Percentiles rank a stretch among this genome's conserved stretches.
Evolutionary conservation across 2,888 invertebrate species (phyloP).

Genomic region (Eilema griseolum): DNA sequence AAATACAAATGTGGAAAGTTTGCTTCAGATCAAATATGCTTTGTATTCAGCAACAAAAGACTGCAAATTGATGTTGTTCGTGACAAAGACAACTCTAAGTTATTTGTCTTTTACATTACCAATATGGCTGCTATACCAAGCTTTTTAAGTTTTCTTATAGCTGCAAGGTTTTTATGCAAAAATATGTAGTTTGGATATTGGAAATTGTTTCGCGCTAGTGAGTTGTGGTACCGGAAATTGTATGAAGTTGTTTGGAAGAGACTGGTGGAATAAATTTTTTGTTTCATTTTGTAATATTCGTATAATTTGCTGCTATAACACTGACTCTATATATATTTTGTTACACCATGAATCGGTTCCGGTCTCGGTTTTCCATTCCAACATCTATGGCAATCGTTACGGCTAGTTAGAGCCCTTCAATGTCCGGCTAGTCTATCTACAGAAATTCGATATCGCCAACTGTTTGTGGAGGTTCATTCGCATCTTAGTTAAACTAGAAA

Average conservation of each 20-base stretch:
- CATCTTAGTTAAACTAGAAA: too few species aligned
- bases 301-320: too few species aligned
- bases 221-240: slow-evolving; percentile 5
- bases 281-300: too few species aligned
- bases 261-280: neutral
- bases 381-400: too few species aligned
- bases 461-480: too few species aligned
- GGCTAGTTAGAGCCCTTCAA: too few species aligned
- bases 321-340: too few species aligned
- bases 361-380: too few species aligned
- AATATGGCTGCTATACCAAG: slow-evolving; percentile 40
- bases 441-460: too few species aligned
- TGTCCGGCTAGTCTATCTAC: too few species aligned
- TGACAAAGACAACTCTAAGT: slow-evolving; percentile 51
- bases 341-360: too few species aligned
- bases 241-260: neutral
- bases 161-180: slow-evolving; percentile 25
- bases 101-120: slow-evolving; percentile 59
- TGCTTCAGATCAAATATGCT: slow-evolving; percentile 54
- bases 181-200: slow-evolving; percentile 21
- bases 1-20: slow-evolving; percentile 40
- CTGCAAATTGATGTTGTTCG: slow-evolving; percentile 56
- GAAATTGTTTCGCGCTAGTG: slow-evolving; percentile 14
- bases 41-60: slow-evolving; percentile 59
- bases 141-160: slow-evolving; percentile 27